Percentiles rank a stretch among this genome's conserved stretches.
Evolutionary conservation across 2,888 invertebrate species (phyloP).

Genomic region (Alviniconcha strummeri): DNA sequence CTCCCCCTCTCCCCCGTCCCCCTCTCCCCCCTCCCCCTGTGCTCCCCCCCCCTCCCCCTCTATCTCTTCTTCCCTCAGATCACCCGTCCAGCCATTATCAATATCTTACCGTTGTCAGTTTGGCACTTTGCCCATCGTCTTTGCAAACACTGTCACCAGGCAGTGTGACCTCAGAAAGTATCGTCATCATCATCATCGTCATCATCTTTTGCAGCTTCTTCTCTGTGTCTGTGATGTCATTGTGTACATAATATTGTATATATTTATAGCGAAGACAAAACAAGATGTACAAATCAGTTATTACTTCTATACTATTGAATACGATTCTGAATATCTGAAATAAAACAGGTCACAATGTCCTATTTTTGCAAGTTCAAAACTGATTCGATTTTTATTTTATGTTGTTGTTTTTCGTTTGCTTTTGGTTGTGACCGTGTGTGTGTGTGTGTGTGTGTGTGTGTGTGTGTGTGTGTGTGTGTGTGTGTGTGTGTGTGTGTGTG

Average conservation of each 20-base stretch:
- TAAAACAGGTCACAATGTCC: constrained; percentile 44
- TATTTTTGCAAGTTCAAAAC: constrained; percentile 32
- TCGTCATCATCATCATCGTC: constrained; percentile 6
- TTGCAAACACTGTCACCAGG: background rate
- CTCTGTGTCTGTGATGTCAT: constrained; percentile 51
- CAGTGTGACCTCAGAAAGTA: background rate
- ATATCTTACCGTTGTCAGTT: no score
- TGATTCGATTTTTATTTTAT: constrained; percentile 1
- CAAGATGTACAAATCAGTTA: constrained; percentile 54
- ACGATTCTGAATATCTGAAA: constrained; percentile 54
- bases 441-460: background rate
- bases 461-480: constrained; percentile 1
- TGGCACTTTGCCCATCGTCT: no score
- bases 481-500: background rate
- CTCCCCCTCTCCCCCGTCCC: no score
- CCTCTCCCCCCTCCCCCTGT: no score
- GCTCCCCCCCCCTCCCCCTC: background rate
- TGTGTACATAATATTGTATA: constrained; percentile 61
- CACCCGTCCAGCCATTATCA: background rate
- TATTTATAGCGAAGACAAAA: constrained; percentile 56
- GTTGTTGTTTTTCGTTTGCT: background rate
- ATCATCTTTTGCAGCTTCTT: constrained; percentile 28
- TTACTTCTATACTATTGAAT: constrained; percentile 58
- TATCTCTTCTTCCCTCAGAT: background rate
- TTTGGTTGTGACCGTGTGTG: no score